A percentile compares a stretch with the other conserved stretches of the same genome.
Conservation (phyloP, 2,888 invertebrate species). For the Strigamia transsilvanica region DNA sequence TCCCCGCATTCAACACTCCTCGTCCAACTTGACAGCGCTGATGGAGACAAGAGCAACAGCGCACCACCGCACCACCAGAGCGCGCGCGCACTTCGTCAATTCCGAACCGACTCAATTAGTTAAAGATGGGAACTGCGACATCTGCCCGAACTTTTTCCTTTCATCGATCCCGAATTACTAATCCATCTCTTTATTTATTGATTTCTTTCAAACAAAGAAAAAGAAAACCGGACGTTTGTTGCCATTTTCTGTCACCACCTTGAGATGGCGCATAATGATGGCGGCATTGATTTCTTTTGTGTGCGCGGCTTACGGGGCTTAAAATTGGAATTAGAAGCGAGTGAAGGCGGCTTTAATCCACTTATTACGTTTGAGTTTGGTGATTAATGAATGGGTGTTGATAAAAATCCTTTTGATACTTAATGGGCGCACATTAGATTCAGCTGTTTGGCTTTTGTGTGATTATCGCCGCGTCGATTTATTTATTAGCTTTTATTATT, state of each 20-base stretch:
- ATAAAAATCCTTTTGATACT: not conserved
- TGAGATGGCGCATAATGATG: not conserved
- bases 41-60: not conserved
- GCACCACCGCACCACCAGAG: not conserved
- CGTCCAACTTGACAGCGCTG: conserved; percentile 32
- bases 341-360: not conserved
- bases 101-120: conserved; percentile 32
- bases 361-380: not conserved
- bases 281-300: not conserved
- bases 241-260: not conserved
- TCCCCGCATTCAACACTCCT: not conserved
- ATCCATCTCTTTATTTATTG: not conserved
- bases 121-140: conserved; percentile 1
- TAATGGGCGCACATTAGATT: not conserved
- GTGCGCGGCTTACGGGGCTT: not conserved
- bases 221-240: not conserved
- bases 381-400: conserved; percentile 12
- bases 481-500: conserved; percentile 4
- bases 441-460: conserved; percentile 28
- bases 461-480: not conserved
- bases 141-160: too few species aligned
- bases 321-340: not conserved
- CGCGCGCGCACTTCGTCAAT: not conserved
- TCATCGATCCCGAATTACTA: too few species aligned
- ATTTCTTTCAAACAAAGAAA: not conserved